A percentile compares a stretch with the other conserved stretches of the same genome.
Conservation (phyloP, 2,113 vertebrate species). For the Pelodiscus sinensis region DNA sequence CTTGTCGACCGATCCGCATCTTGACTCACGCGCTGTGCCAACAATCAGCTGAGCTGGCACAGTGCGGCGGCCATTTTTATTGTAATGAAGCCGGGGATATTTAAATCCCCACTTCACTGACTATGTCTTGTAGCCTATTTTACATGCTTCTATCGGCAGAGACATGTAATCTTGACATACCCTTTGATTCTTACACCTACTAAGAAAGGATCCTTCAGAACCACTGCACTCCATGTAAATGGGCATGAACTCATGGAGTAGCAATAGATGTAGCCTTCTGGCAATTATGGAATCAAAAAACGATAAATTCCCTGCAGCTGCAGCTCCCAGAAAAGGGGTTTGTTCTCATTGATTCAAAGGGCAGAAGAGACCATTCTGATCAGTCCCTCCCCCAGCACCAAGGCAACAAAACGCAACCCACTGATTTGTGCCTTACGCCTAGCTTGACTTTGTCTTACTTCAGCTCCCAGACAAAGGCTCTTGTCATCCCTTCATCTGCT, state of each 20-base stretch:
- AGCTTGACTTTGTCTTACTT: not conserved
- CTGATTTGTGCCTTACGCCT: not conserved
- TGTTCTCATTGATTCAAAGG: not conserved
- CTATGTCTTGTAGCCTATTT: too few relatives aligned
- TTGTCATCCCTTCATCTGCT: rapidly evolving
- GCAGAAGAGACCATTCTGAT: not conserved
- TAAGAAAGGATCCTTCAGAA: rapidly evolving
- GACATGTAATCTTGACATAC: too few relatives aligned
- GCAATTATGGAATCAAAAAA: not conserved
- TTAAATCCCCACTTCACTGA: too few relatives aligned
- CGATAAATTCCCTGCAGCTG: not conserved
- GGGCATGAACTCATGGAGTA: not conserved
- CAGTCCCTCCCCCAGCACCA: rapidly evolving
- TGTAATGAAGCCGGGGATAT: too few relatives aligned
- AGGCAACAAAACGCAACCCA: not conserved
- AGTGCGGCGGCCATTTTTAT: too few relatives aligned
- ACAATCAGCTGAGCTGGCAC: too few relatives aligned
- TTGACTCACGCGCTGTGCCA: too few relatives aligned
- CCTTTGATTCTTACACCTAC: not conserved
- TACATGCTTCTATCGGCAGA: too few relatives aligned
- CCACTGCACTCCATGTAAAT: not conserved
- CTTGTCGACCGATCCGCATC: too few relatives aligned
- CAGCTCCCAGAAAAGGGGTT: not conserved
- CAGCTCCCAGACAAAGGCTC: not conserved
- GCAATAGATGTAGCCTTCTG: not conserved